Conservation (phyloP, 1,140 invertebrate genomes). For the Glomeris maerens region DNA sequence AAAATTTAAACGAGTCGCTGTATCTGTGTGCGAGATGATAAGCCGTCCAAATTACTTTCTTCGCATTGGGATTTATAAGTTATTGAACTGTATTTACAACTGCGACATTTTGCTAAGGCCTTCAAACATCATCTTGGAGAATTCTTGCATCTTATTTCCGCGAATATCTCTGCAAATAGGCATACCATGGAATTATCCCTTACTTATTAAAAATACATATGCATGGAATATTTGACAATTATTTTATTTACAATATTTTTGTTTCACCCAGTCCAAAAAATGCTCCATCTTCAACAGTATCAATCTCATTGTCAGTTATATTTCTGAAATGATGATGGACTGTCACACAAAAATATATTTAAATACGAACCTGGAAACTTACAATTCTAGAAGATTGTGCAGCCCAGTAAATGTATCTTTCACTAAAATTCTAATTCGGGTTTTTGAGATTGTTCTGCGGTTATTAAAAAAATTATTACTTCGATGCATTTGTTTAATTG, state of each 20-base stretch:
- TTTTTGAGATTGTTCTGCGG: constrained; percentile 1
- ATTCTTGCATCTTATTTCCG: constrained; percentile 21
- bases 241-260: constrained; percentile 23
- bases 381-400: constrained; percentile 15
- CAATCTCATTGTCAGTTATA: constrained; percentile 25
- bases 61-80: background rate
- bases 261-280: constrained; percentile 25
- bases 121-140: constrained; percentile 25
- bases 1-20: constrained; percentile 32
- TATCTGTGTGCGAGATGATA: no score
- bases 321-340: constrained; percentile 17
- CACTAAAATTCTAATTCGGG: background rate
- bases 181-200: background rate
- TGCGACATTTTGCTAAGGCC: constrained; percentile 23
- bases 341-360: constrained; percentile 5
- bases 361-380: constrained; percentile 3
- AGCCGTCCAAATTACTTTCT: no score
- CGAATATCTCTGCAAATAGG: constrained; percentile 24
- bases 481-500: background rate
- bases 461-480: background rate
- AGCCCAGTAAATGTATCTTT: constrained; percentile 20
- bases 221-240: constrained; percentile 5
- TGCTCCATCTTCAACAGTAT: constrained; percentile 25
- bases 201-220: constrained; percentile 4
- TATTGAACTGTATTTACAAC: no score